Base-by-base conservation (phyloP, 1,140 invertebrate genomes). In the Heliconius congener region DNA sequence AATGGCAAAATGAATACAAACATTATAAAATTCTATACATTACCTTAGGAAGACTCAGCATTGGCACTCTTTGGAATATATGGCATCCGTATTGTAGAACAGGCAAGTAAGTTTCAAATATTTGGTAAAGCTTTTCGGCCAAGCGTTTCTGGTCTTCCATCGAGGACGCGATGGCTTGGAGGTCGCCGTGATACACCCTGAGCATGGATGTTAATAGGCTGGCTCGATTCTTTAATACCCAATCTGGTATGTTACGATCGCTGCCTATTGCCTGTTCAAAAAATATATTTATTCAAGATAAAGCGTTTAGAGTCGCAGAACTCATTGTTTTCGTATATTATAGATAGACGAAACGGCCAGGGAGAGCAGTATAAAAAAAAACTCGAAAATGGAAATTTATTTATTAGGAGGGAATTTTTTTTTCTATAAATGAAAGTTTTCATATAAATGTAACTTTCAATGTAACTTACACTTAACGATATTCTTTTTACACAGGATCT, bases 31-130 rank as follows among this genome's bases (percentile, higher is more conserved):
- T 5, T 46, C 42, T 46, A 46, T 46, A 46, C 13, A 46, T 87
- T 87, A 97, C 97, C 95, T 98, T 98, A 71, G 97, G 97, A 82
- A 98, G 95, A 89, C 96, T 96, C 80, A 98, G 91, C 89, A 96
- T 96, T 66, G 97, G 97, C 82, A 97, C 96, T 85, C 97, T 96
- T 73, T 97, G 97, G 91, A 98, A 98, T 83, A 97, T 96, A 91
- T 97, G 96, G 27, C 97, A 96, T 76, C 96, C 96, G 79, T 96
- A 97, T 86, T 97, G 97, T 74, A 98, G 94, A 86, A 98, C 96
- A 55, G 97, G 97, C 73, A 98, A 95, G 92, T 98, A 98, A 27
- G 97, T 97, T 93, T 98, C 97, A 87, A 98, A 97, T 87, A 98
- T 97, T 88, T 97, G 96, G 91, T 97, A 97, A 34, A 98, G 94